Evolutionary conservation across 2,113 vertebrate genomes (phyloP).

Genomic region (Poeciliopsis occidentalis): DNA sequence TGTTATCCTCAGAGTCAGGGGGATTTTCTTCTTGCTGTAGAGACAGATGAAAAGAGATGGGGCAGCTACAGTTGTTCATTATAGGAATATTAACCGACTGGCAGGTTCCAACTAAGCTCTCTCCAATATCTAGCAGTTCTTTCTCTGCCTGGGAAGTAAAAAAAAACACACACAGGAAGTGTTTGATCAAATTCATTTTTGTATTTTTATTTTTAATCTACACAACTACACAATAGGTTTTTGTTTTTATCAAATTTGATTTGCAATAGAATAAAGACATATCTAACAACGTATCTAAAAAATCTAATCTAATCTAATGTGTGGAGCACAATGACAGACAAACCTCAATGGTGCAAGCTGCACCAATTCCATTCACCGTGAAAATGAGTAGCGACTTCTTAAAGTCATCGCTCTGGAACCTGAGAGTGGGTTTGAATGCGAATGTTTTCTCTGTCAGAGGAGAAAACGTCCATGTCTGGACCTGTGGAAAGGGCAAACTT

Average conservation of each 20-base stretch:
- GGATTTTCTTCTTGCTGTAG: conserved; percentile 73
- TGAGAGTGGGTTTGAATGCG: conserved; percentile 78
- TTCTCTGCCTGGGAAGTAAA: conserved; percentile 75
- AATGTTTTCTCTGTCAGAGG: conserved; percentile 83
- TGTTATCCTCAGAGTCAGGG: conserved; percentile 31
- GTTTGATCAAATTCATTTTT: background rate
- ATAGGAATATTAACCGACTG: conserved; percentile 80
- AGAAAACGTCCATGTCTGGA: conserved; percentile 87
- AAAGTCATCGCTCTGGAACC: conserved; percentile 68
- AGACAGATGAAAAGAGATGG: conserved; percentile 81
- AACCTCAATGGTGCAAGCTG: conserved; percentile 78
- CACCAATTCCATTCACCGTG: conserved; percentile 81
- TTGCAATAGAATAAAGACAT: background rate
- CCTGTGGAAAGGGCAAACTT: conserved; percentile 68
- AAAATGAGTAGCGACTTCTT: conserved; percentile 73
- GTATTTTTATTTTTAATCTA: background rate
- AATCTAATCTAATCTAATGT: background rate
- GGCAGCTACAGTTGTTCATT: conserved; percentile 85
- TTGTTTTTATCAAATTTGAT: background rate
- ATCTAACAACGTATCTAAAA: background rate
- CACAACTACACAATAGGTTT: background rate
- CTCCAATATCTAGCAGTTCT: conserved; percentile 83
- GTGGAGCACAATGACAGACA: conserved; percentile 12
- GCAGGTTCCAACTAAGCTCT: conserved; percentile 80
- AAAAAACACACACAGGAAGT: background rate